A percentile compares a stretch with the other conserved stretches of the same genome.
Evolutionary conservation across 2,888 invertebrate species (phyloP).

Genomic region (Drepana falcataria): DNA sequence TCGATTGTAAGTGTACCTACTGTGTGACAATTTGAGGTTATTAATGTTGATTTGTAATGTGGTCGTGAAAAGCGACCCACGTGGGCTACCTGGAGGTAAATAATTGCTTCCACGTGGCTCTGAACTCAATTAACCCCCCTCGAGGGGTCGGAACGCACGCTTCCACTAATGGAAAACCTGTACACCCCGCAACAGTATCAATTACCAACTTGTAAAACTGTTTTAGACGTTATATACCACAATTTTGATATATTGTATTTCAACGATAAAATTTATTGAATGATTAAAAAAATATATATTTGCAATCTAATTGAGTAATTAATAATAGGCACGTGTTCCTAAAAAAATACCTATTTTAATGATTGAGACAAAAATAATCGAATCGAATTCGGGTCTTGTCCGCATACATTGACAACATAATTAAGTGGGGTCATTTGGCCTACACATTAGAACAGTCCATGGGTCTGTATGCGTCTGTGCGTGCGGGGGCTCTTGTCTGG

Average conservation of each 20-base stretch:
- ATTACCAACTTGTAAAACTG: slow-evolving; percentile 21
- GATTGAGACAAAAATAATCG: not conserved
- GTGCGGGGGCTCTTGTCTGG: slow-evolving; percentile 53
- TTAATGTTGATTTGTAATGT: slow-evolving; percentile 1
- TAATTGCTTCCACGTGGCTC: slow-evolving; percentile 73
- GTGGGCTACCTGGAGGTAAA: slow-evolving; percentile 69
- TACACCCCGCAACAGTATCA: slow-evolving; percentile 20
- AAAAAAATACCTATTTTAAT: no score
- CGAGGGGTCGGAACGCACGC: slow-evolving; percentile 50
- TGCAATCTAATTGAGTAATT: not conserved
- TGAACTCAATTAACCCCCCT: slow-evolving; percentile 61
- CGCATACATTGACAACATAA: slow-evolving; percentile 36
- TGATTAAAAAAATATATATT: no score
- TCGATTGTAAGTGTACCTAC: slow-evolving; percentile 10
- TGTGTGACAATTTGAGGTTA: slow-evolving; percentile 2
- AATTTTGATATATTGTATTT: slow-evolving; percentile 15
- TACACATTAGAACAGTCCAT: slow-evolving; percentile 59
- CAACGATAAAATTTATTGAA: no score
- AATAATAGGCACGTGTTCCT: no score
- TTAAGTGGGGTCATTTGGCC: slow-evolving; percentile 71
- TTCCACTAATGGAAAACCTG: slow-evolving; percentile 46
- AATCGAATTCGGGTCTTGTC: not conserved
- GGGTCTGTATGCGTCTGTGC: slow-evolving; percentile 55
- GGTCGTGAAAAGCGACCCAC: slow-evolving; percentile 38
- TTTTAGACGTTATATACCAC: slow-evolving; percentile 10